Conservation (phyloP, 2,113 vertebrate genomes). For the Saguinus imperator region DNA sequence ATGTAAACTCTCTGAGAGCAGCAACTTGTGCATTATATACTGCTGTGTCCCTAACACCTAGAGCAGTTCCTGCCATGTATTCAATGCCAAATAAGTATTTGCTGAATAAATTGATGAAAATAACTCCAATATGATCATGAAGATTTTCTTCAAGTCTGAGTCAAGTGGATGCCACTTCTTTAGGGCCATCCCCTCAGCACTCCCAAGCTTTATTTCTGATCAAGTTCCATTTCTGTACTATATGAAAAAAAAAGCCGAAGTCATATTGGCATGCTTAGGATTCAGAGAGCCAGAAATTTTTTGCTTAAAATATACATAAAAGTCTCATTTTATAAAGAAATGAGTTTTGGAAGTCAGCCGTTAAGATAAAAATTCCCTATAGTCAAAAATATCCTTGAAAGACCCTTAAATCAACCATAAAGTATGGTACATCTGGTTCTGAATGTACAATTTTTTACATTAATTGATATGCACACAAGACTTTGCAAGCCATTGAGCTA, state of each 20-base stretch:
- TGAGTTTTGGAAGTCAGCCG: constrained; percentile 4
- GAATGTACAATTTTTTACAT: constrained; percentile 3
- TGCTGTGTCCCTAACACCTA: background rate
- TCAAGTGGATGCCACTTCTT: background rate
- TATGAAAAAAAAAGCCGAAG: background rate
- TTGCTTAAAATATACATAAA: constrained; percentile 17
- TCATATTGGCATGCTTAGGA: background rate
- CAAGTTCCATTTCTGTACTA: background rate
- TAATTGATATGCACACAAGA: constrained; percentile 1
- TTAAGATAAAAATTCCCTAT: constrained; percentile 19
- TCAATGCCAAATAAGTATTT: background rate
- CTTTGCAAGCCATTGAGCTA: constrained; percentile 21
- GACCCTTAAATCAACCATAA: background rate
- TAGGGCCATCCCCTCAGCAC: background rate
- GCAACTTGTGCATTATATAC: background rate
- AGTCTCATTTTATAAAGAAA: background rate
- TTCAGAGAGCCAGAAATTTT: background rate
- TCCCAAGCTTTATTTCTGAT: background rate
- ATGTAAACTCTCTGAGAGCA: background rate
- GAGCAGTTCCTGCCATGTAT: background rate
- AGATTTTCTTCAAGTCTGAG: background rate
- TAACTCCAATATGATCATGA: background rate
- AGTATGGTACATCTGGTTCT: background rate
- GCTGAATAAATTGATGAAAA: background rate
- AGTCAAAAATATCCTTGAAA: constrained; percentile 38